These are phyloP conservation scores for Drosophila cardini DNA, from an alignment of 1,140 invertebrate genomes.

Conservation along the genomic window DNA sequence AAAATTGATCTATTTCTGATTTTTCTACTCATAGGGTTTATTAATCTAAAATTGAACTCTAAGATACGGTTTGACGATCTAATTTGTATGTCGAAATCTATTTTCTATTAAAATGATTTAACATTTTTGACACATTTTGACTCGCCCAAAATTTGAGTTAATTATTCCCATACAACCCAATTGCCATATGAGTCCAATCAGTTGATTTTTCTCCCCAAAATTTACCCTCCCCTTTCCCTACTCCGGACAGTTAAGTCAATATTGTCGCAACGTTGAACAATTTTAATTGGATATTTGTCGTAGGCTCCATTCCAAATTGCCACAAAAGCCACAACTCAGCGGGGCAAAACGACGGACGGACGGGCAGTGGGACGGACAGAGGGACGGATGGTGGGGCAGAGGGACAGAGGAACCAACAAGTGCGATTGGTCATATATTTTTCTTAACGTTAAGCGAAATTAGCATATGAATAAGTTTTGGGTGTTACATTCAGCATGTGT, in stretches of 20 bases:
- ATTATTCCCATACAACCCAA: constrained; percentile 12
- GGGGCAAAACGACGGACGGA: not conserved
- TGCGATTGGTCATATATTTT: constrained; percentile 62
- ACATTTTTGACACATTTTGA: not conserved
- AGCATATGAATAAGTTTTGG: constrained; percentile 77
- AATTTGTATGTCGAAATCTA: not conserved
- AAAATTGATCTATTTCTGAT: no score
- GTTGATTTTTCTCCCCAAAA: not conserved
- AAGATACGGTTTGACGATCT: not conserved
- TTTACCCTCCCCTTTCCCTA: not conserved
- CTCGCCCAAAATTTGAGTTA: not conserved
- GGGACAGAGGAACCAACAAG: constrained; percentile 46
- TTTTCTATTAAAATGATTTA: constrained; percentile 1
- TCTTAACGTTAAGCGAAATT: constrained; percentile 71
- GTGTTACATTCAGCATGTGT: constrained; percentile 28
- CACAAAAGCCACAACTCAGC: constrained; percentile 57
- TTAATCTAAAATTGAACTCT: no score
- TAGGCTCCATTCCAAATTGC: constrained; percentile 14
- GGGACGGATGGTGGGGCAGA: not conserved
- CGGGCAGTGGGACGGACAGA: constrained; percentile 24
- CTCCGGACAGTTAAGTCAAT: not conserved
- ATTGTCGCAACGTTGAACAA: constrained; percentile 63
- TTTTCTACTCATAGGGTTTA: no score
- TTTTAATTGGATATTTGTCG: constrained; percentile 77
- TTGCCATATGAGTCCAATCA: constrained; percentile 27